phyloP scores from a whole-genome alignment of 37 sponge, comb jelly and placozoan species.

The Oopsacas minuta region DNA sequence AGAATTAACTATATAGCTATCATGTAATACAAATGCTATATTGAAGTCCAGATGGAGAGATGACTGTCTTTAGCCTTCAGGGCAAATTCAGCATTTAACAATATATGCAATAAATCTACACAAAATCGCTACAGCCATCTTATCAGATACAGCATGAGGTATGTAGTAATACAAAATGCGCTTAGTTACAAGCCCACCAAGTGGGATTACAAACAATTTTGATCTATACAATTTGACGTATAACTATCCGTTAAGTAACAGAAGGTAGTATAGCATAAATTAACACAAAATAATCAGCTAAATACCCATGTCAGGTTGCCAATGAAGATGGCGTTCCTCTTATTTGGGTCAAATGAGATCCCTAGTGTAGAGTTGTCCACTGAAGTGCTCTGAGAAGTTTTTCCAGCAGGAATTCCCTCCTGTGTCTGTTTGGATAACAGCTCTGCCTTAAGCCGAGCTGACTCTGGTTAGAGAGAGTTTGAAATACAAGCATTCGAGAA shows the following conservation, averaged over 20 bases:
- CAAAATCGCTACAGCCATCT: not conserved
- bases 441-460: slow-evolving; percentile 54
- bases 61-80: not conserved
- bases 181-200: not conserved
- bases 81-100: not conserved
- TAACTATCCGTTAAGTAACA: not conserved
- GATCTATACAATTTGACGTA: not conserved
- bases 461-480: slow-evolving; percentile 26
- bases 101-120: not conserved
- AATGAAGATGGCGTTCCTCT: slow-evolving; percentile 68
- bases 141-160: not conserved
- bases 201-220: not conserved
- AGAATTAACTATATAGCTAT: not conserved
- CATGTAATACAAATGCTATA: not conserved
- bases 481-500: not conserved
- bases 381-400: slow-evolving; percentile 36
- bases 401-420: slow-evolving; percentile 27
- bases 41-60: not conserved
- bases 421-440: slow-evolving; percentile 31
- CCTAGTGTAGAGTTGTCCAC: not conserved
- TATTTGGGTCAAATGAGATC: slow-evolving; percentile 72
- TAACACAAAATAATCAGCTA: not conserved
- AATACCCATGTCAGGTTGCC: slow-evolving; percentile 92
- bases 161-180: not conserved
- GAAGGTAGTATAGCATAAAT: not conserved